Base-by-base conservation (phyloP, 2,113 vertebrate species). In the Corynorhinus townsendii region DNA sequence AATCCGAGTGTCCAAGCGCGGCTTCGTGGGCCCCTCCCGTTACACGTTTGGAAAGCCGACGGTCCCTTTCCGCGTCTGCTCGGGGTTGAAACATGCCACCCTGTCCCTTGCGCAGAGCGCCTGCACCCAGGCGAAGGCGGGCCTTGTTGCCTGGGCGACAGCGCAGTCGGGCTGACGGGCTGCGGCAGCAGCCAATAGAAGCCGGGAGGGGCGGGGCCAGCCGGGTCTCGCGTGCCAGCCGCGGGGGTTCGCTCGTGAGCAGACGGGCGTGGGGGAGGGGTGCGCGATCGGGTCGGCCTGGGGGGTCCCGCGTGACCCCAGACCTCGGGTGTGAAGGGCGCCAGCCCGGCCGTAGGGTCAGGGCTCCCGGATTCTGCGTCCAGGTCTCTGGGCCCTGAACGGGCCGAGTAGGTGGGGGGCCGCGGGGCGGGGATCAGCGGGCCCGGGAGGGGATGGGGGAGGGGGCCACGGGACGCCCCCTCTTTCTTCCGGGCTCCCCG, bases 121-220 rank as follows among this genome's bases (percentile, higher is more conserved):
- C 54, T 1, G 0, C 7, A 30, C 72, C 43, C 33, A 3, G 24
- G 64, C 12, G 45, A 83, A 88, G 96, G 97, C 52, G 97, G 98
- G 96, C 45, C 88, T 89, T 91, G 90, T 95, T 95, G 94, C 94
- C 96, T 5, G 26, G 92, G 82, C 40, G 43, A 97, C 15, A 33
- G 64, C 4, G 16, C 47, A 64, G 52, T 14, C 20, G 16, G 11
- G 19, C 5, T 77, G 91, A 97, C 45, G 2, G 90, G 38, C 89
- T 8, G 73, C 72, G 54, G 30, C 5, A 0, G 20, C 40, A 86
- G 49, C 97, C 96, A 96, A 94, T 96, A 83, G 66, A 6, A 30
- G 52, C 38, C 3, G 2, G 35, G 54, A 33, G 26, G 75, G 96
- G 96, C 72, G 95, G 93, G 47, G 38, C 64, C 49, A 16, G n/a